Base-by-base conservation (phyloP, 37 sponge, comb jelly and placozoan species). In the Amphimedon queenslandica region DNA sequence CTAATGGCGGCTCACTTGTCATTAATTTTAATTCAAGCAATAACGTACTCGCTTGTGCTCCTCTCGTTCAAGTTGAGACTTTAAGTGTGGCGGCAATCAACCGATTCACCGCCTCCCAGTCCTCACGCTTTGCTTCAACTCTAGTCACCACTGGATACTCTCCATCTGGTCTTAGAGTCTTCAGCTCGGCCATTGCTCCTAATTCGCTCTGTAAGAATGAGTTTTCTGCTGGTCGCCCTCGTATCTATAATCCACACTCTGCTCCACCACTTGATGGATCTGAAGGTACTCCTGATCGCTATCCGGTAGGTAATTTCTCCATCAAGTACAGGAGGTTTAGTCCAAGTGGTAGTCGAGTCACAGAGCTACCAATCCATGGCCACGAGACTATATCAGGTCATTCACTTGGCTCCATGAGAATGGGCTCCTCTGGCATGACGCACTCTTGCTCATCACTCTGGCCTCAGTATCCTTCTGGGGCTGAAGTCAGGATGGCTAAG, bases 351-450 rank as follows among this genome's bases (percentile, higher is more conserved):
- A 37, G 57, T 10, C 32, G 20, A 4, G 77, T 75, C 21, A 64
- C 58, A 70, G 83, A 82, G n/a, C 8, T 82, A 42, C 83, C 83
- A 0, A 69, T 82, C 37, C 68, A 74, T 70, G 83, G 83, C 28
- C 37, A 64, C 23, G 37, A 60, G 3, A 69, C 43, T 60, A n/a
- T 60, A 6, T 13, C 61, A 25, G 61, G 21, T 60, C 61, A n/a
- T 60, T 25, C 61, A 60, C 21, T 60, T 13, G 61, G 27, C 27
- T 11, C 5, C 5, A 18, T 47, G 13, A 47, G 53, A 8, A 47
- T 8, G 8, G 13, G 13, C 53, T 25, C 61, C 8, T 6, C 27
- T 60, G 61, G 28, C 5, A 60, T 6, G 21, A 5, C 5, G 27
- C 21, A 6, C 28, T n/a, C 5, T 25, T 60, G 61, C 28, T 25